Percentiles rank a stretch among this genome's conserved stretches.
Conservation (phyloP, 2,797 vertebrate genomes). For the Bradypodion ventrale region DNA sequence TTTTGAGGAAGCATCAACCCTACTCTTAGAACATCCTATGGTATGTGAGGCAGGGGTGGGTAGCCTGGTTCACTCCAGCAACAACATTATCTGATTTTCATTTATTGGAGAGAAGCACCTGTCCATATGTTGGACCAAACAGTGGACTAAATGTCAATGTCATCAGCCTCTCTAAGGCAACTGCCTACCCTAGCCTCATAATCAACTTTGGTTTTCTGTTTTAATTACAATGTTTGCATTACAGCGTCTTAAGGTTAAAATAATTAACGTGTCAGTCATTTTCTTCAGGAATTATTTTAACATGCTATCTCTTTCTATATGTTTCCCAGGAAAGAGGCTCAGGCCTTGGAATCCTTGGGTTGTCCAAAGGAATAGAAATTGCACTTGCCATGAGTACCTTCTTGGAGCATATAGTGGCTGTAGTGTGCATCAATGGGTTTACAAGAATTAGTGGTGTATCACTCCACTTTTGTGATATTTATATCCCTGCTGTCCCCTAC, state of each 20-base stretch:
- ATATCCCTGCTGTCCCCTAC: constrained; percentile 66
- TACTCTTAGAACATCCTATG: constrained; percentile 69
- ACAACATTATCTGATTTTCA: too few relatives aligned
- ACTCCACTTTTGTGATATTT: constrained; percentile 66
- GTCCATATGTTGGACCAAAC: too few relatives aligned
- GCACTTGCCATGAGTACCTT: constrained; percentile 81
- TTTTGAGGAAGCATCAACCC: constrained; percentile 56
- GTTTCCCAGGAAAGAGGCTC: constrained; percentile 76
- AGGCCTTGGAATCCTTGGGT: constrained; percentile 78
- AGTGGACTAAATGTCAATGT: too few relatives aligned
- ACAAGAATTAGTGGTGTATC: constrained; percentile 67
- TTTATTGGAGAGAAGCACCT: too few relatives aligned
- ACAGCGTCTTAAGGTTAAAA: not conserved
- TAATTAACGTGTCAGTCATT: too few relatives aligned
- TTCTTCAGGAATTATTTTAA: not conserved
- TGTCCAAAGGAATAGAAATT: constrained; percentile 80
- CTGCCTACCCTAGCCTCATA: not conserved
- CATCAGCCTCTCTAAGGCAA: too few relatives aligned
- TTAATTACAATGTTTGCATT: not conserved
- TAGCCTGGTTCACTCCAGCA: too few relatives aligned
- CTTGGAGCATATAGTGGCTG: constrained; percentile 78
- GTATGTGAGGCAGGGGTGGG: constrained; percentile 19
- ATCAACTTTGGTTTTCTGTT: not conserved
- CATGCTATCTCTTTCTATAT: fast-evolving
- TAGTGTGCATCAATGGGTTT: constrained; percentile 79